Evolutionary conservation across 2,888 invertebrate genomes (phyloP).

Genomic region (Branchinecta sandiegonensis): DNA sequence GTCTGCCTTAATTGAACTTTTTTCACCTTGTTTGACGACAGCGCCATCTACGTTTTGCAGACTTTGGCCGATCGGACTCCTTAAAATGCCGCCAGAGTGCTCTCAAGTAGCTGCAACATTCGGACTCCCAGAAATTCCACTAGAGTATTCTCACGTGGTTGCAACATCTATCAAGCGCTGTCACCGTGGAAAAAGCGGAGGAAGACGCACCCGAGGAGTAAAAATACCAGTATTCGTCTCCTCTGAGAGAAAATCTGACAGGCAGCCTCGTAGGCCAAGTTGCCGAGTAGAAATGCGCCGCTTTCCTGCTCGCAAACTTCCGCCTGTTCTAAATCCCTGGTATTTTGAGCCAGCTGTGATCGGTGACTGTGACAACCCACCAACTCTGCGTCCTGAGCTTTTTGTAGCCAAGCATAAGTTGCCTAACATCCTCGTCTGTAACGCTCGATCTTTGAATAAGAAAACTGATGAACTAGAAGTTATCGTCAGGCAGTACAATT

Average conservation of each 20-base stretch:
- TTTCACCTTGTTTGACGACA: background rate
- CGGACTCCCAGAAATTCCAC: background rate
- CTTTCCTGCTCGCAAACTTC: background rate
- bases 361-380: background rate
- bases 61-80: background rate
- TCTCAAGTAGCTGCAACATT: background rate
- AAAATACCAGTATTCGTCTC: background rate
- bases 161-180: background rate
- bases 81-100: too few species aligned
- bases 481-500: background rate
- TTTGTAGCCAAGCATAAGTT: background rate
- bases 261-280: background rate
- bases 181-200: background rate
- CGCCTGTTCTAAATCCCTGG: background rate
- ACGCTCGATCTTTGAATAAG: background rate
- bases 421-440: constrained; percentile 12
- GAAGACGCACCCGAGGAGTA: background rate
- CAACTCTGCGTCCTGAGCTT: background rate
- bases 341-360: background rate
- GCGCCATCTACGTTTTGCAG: constrained; percentile 2
- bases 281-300: background rate
- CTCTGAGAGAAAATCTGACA: background rate
- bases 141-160: background rate
- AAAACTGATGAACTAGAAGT: background rate
- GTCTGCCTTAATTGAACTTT: background rate